phyloP scores from a whole-genome alignment of 2,797 vertebrate species.

The Hozukius guyotensis region DNA sequence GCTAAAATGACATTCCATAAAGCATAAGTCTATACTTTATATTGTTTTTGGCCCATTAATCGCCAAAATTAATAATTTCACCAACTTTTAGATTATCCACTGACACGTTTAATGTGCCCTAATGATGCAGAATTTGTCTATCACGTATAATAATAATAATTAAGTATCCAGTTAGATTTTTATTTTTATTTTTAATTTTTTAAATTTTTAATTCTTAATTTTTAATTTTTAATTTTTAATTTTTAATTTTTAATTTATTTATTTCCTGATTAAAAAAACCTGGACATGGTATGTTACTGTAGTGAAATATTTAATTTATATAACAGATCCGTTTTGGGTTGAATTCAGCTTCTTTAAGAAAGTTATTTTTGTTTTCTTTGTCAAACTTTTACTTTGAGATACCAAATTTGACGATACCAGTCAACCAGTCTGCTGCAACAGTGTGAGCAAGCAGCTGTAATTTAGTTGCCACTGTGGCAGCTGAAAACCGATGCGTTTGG shows the following conservation, averaged over 20 bases:
- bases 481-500: conserved; percentile 30
- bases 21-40: background rate
- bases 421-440: background rate
- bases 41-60: too few species aligned
- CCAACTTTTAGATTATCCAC: background rate
- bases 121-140: background rate
- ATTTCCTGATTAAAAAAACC: too few species aligned
- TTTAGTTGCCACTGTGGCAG: conserved; percentile 61
- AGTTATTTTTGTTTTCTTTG: too few species aligned
- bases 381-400: background rate
- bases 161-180: too few species aligned
- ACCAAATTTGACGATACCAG: background rate
- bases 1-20: background rate
- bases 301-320: too few species aligned
- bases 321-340: too few species aligned
- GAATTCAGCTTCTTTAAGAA: too few species aligned
- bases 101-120: background rate
- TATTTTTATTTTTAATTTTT: too few species aligned
- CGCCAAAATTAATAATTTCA: fast-evolving
- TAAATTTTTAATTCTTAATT: too few species aligned
- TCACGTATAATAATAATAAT: background rate
- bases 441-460: background rate
- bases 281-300: too few species aligned
- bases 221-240: too few species aligned
- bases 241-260: too few species aligned